phyloP scores from a whole-genome alignment of 92 coral and sea anemone species.

The Bergia puertoricense region DNA sequence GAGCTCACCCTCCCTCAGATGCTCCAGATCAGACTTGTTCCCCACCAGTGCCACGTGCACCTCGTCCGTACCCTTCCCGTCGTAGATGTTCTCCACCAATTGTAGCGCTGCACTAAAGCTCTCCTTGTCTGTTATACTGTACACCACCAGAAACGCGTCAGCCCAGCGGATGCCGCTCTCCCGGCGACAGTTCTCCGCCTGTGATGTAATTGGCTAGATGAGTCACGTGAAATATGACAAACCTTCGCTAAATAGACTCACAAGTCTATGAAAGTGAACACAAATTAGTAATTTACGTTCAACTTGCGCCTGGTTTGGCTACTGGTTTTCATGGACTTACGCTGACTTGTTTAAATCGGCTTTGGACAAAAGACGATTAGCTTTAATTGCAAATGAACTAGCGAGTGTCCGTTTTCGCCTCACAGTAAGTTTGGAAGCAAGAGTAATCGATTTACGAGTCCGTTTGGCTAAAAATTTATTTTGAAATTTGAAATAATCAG shows the following conservation, averaged over 20 bases:
- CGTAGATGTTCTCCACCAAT: slow-evolving; percentile 84
- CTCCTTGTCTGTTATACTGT: slow-evolving; percentile 93
- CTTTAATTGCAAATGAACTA: too few relatives aligned
- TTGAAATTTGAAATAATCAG: too few relatives aligned
- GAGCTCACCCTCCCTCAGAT: slow-evolving; percentile 83
- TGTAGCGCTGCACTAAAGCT: slow-evolving; percentile 94
- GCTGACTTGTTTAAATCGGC: too few relatives aligned
- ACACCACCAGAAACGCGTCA: slow-evolving; percentile 96
- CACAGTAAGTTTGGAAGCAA: too few relatives aligned
- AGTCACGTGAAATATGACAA: background rate
- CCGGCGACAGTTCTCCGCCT: slow-evolving; percentile 27
- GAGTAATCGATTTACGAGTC: too few relatives aligned
- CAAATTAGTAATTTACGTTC: too few relatives aligned
- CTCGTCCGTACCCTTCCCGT: slow-evolving; percentile 91
- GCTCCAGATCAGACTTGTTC: slow-evolving; percentile 88
- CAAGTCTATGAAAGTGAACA: too few relatives aligned
- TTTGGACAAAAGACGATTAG: too few relatives aligned
- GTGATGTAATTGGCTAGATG: background rate
- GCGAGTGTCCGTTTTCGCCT: too few relatives aligned
- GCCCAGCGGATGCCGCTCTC: slow-evolving; percentile 90
- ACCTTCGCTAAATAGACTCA: background rate
- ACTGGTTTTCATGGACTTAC: too few relatives aligned
- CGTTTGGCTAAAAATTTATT: too few relatives aligned
- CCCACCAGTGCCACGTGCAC: slow-evolving; percentile 94
- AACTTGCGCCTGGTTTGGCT: too few relatives aligned